Conservation (phyloP, 2,797 vertebrate genomes). For the Odontamblyopus lacepedii region DNA sequence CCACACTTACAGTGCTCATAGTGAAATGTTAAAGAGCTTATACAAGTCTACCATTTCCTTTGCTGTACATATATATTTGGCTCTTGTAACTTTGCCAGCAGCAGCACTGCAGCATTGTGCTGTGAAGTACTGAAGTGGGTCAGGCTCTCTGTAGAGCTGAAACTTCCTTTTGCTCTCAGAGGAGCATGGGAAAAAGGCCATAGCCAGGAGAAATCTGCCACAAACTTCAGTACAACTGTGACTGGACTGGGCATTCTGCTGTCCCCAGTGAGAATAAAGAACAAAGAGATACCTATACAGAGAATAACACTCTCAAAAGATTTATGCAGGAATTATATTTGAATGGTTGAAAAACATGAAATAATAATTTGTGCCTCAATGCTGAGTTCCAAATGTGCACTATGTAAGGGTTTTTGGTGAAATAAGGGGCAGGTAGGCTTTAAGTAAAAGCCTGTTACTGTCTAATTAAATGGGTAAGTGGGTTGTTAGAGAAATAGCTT, state of each 20-base stretch:
- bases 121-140: conserved; percentile 67
- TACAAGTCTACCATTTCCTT: conserved; percentile 29
- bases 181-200: conserved; percentile 19
- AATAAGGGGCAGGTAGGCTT: background rate
- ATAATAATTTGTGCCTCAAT: background rate
- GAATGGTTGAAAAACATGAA: too few relatives aligned
- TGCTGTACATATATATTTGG: conserved; percentile 27
- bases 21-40: conserved; percentile 22
- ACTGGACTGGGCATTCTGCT: conserved; percentile 30
- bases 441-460: background rate
- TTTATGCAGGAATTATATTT: conserved; percentile 19
- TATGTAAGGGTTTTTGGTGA: background rate
- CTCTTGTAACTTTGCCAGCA: conserved; percentile 42
- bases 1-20: conserved; percentile 9
- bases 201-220: conserved; percentile 34
- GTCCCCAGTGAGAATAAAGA: conserved; percentile 23
- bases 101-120: conserved; percentile 51
- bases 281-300: conserved; percentile 14
- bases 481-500: conserved; percentile 2
- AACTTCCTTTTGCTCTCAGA: conserved; percentile 46
- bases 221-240: conserved; percentile 20
- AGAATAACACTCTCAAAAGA: conserved; percentile 12
- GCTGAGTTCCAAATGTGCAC: background rate
- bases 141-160: conserved; percentile 42
- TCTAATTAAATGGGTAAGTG: conserved; percentile 1